These are phyloP conservation scores for Caenorhabditis auriculariae DNA, from an alignment of 2,888 invertebrate species.

Conservation along the genomic window DNA sequence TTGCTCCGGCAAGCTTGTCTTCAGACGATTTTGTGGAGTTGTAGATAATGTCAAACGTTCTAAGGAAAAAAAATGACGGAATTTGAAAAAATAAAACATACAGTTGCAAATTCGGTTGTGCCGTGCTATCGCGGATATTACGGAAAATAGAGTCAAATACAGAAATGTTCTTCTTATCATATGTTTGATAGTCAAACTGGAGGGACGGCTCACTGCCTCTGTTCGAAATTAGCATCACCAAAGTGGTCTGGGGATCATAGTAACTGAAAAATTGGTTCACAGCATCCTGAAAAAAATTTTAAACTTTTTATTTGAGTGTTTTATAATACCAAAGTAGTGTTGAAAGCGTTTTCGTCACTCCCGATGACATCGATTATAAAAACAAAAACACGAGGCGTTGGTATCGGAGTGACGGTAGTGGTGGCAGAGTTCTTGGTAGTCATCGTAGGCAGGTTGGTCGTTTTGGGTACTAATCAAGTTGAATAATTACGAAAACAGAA, in stretches of 20 bases:
- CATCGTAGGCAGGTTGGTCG: too few relatives aligned
- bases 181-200: too few relatives aligned
- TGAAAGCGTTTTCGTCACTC: conserved; percentile 14
- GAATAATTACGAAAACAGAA: too few relatives aligned
- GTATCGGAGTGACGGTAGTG: not conserved
- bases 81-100: too few relatives aligned
- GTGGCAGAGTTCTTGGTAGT: not conserved
- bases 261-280: not conserved
- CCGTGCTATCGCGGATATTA: too few relatives aligned
- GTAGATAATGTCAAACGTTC: not conserved
- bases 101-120: too few relatives aligned
- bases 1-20: not conserved
- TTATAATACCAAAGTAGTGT: conserved; percentile 8
- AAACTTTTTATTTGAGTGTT: not conserved
- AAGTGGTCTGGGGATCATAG: not conserved
- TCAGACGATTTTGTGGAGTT: not conserved
- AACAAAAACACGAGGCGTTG: conserved; percentile 5
- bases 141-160: too few relatives aligned
- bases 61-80: not conserved
- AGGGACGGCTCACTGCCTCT: not conserved
- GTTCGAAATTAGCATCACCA: not conserved
- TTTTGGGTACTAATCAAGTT: too few relatives aligned
- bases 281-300: not conserved
- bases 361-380: conserved; percentile 20
- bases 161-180: too few relatives aligned